Conservation (phyloP, 2,888 invertebrate genomes). For the Mimachlamys varia region DNA sequence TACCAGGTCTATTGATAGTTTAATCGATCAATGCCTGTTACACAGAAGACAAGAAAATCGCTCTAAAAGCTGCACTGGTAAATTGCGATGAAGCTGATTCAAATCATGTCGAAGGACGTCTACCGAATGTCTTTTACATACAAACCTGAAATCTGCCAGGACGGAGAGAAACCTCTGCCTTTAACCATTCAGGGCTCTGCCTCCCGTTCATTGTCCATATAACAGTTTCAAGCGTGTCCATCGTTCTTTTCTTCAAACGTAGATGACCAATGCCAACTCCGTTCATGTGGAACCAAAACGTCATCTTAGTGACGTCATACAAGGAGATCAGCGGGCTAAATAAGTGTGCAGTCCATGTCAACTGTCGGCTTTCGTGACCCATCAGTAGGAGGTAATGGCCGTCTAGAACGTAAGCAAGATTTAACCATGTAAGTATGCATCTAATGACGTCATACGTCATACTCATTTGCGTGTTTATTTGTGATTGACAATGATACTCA, state of each 20-base stretch:
- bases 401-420: neutral
- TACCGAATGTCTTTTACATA: too few species aligned
- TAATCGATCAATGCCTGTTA: too few species aligned
- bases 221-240: neutral
- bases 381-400: constrained; percentile 38
- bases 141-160: constrained; percentile 1
- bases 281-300: constrained; percentile 48
- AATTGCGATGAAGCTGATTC: too few species aligned
- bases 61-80: too few species aligned
- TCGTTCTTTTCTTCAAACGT: neutral
- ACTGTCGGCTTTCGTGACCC: constrained; percentile 37
- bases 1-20: too few species aligned
- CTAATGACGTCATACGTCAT: too few species aligned
- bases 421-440: too few species aligned
- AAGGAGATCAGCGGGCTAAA: constrained; percentile 38
- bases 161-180: neutral
- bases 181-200: neutral
- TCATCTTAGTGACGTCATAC: neutral
- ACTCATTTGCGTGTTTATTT: too few species aligned
- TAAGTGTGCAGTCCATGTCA: neutral
- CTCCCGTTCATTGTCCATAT: constrained; percentile 34
- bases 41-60: too few species aligned
- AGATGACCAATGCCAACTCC: constrained; percentile 41
- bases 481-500: too few species aligned
- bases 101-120: too few species aligned